Evolutionary conservation across 2,797 vertebrate species (phyloP).

Genomic region (Syncerus caffer): DNA sequence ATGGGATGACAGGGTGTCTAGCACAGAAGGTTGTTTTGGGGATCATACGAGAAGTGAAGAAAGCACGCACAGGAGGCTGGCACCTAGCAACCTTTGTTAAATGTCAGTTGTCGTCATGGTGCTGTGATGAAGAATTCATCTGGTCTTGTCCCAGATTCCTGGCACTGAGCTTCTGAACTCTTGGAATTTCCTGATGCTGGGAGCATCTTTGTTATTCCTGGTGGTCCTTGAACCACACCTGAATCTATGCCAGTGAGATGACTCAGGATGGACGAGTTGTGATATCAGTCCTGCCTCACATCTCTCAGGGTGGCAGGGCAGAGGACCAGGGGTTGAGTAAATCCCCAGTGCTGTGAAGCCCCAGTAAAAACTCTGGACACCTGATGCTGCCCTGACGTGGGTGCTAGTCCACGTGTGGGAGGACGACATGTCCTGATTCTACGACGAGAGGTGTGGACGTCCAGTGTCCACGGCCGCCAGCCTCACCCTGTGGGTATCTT

Average conservation of each 20-base stretch:
- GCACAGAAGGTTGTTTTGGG: not conserved
- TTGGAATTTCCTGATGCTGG: not conserved
- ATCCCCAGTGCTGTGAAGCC: not conserved
- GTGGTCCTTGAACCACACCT: not conserved
- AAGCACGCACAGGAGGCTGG: not conserved
- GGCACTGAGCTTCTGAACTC: not conserved
- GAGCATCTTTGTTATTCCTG: not conserved
- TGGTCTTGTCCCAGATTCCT: not conserved
- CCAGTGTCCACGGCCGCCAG: not conserved
- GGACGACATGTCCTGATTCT: not conserved
- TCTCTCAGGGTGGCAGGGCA: not conserved
- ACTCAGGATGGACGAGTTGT: not conserved
- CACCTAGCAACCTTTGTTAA: not conserved
- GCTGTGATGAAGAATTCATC: not conserved
- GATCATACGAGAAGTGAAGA: not conserved
- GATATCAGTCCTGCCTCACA: too few relatives aligned
- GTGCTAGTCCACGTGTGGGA: not conserved
- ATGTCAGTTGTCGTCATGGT: not conserved
- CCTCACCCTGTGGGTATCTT: not conserved
- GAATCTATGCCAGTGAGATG: not conserved
- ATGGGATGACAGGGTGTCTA: not conserved
- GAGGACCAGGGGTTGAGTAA: not conserved
- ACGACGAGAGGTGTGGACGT: not conserved
- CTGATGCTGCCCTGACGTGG: not conserved
- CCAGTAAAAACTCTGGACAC: not conserved